phyloP scores from a whole-genome alignment of 1,140 invertebrate species.

The Sitodiplosis mosellana region DNA sequence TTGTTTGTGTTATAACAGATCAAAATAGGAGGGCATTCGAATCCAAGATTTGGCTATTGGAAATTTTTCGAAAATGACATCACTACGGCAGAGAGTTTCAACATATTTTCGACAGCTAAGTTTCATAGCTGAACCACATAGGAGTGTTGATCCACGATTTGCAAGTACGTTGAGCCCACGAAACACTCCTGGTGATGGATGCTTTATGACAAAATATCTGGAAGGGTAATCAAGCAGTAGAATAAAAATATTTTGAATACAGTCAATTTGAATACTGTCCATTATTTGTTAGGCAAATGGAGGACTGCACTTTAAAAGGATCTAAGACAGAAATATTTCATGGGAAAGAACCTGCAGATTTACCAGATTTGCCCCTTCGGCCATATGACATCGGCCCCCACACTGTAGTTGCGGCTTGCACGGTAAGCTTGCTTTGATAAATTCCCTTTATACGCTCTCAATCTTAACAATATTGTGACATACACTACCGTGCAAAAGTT shows the following conservation, averaged over 20 bases:
- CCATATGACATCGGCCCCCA: constrained; percentile 30
- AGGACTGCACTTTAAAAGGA: neutral
- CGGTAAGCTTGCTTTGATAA: too few relatives aligned
- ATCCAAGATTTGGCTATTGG: too few relatives aligned
- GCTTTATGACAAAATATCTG: constrained; percentile 53
- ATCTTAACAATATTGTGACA: too few relatives aligned
- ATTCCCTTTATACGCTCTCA: too few relatives aligned
- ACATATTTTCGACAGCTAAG: constrained; percentile 56
- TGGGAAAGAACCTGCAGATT: constrained; percentile 42
- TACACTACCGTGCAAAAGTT: too few relatives aligned
- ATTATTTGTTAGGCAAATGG: neutral
- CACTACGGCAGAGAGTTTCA: constrained; percentile 49
- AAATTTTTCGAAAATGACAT: constrained; percentile 36
- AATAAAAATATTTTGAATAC: neutral
- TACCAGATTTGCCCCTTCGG: constrained; percentile 35
- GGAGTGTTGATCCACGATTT: constrained; percentile 18
- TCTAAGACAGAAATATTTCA: constrained; percentile 30
- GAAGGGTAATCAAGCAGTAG: constrained; percentile 36
- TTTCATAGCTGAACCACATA: constrained; percentile 38
- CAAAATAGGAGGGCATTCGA: too few relatives aligned
- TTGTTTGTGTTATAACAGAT: too few relatives aligned
- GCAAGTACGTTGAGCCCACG: constrained; percentile 14
- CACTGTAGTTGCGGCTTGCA: constrained; percentile 42
- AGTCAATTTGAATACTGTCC: neutral
- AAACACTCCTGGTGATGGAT: constrained; percentile 35